phyloP scores from a whole-genome alignment of 1,140 invertebrate species.

The Papilio dardanus region DNA sequence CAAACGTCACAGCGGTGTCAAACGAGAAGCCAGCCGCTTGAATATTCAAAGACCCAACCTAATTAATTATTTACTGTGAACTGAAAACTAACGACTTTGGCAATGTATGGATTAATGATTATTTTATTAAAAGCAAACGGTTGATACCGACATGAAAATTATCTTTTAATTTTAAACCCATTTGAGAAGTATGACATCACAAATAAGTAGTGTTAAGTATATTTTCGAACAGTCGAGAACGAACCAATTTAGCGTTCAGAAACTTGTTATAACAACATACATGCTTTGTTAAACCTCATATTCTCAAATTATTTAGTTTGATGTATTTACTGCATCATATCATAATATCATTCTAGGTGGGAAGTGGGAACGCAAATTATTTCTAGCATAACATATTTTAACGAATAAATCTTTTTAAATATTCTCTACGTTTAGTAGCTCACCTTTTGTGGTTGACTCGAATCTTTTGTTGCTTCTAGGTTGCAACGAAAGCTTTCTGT shows the following conservation, averaged over 20 bases:
- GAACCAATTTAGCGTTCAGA: too few species aligned
- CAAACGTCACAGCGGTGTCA: slow-evolving; percentile 80
- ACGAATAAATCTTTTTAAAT: not conserved
- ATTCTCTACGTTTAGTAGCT: not conserved
- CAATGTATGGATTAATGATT: not conserved
- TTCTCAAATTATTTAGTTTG: too few species aligned
- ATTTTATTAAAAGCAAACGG: slow-evolving; percentile 29
- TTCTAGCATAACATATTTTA: not conserved
- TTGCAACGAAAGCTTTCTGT: slow-evolving; percentile 4
- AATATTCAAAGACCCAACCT: slow-evolving; percentile 44
- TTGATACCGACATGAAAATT: not conserved
- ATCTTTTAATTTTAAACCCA: not conserved
- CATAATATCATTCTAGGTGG: too few species aligned
- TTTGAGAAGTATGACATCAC: not conserved
- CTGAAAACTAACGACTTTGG: slow-evolving; percentile 26
- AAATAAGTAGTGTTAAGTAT: too few species aligned
- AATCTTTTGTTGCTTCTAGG: not conserved
- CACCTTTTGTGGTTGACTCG: not conserved
- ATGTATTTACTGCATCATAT: too few species aligned
- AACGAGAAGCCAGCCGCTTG: slow-evolving; percentile 84
- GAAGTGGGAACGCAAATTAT: not conserved
- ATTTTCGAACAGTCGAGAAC: not conserved
- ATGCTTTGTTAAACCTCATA: too few species aligned
- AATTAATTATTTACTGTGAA: not conserved
- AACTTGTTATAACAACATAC: too few species aligned